Base-by-base conservation (phyloP, 2,113 vertebrate species). In the Pseudonaja textilis region DNA sequence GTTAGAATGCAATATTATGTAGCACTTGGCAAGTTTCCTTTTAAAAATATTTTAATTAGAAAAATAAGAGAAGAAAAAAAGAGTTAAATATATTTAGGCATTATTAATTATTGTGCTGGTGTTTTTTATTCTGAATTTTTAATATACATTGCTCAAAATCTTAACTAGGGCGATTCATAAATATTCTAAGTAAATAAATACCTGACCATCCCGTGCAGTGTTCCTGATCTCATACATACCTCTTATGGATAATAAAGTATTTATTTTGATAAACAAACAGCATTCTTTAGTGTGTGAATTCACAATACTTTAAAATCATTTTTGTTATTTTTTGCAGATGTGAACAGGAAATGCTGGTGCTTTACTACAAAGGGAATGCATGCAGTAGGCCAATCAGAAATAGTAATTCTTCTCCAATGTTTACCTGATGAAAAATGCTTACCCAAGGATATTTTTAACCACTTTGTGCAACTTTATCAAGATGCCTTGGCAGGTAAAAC, bases 271-370 rank as follows among this genome's bases (percentile, higher is more conserved):
- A 55, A 74, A 91, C 55, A 56, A 81, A 59, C 42, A 87, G 0
- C 59, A n/a, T 91, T 92, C 64, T 20, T 7, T 64, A 54, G 61
- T 87, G 34, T 89, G 9, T 56, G 23, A 23, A 22, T 56, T 23
- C 1, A 59, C 59, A 56, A 39, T 22, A 29, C 90, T 55, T 89
- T 92, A 74, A 34, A 69, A 34, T 57, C 88, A 45, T 0, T 2
- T 0, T 18, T 81, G 92, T 94, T 95, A 94, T 42, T 92, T 5
- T 47, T 23, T 95, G 20, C 97, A 99, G 99, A 99, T 95, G 99
- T 99, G 91, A 99, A 99, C 98, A 98, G 99, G 96, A 99, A 99
- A 96, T 99, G 99, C 96, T 99, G 99, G 99, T 99, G 99, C 92
- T 98, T 99, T 96, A 99, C 98, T 89, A 99, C 99, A 0, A 99